Percentiles rank a stretch among this genome's conserved stretches.
phyloP scores from a whole-genome alignment of 2,888 invertebrate species.

The Drosophila emarginata region DNA sequence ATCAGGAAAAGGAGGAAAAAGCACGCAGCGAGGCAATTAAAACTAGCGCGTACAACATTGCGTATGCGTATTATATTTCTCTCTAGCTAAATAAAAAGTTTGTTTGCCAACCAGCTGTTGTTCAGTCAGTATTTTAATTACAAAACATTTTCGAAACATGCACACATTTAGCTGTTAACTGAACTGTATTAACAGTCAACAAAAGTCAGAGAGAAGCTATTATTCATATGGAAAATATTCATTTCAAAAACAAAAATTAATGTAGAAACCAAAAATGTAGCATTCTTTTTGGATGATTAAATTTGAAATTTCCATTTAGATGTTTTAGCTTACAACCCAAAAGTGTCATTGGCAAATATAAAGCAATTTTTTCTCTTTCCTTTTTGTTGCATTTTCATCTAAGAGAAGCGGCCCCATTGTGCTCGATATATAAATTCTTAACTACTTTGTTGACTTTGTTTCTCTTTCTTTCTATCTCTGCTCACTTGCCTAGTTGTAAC shows the following conservation, averaged over 20 bases:
- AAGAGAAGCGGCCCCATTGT: background rate
- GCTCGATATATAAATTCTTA: constrained; percentile 2
- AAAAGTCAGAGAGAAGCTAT: background rate
- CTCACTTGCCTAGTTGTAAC: constrained; percentile 1
- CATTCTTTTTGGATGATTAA: constrained; percentile 1
- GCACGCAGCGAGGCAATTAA: constrained; percentile 64
- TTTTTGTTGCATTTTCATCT: background rate
- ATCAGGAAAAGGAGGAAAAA: constrained; percentile 50
- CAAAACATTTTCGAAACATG: constrained; percentile 32
- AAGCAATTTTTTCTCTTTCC: background rate
- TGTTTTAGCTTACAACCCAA: too few species aligned
- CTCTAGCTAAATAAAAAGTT: constrained; percentile 29
- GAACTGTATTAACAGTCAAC: background rate
- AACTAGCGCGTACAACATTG: constrained; percentile 48
- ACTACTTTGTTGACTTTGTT: constrained; percentile 1
- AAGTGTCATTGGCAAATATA: background rate
- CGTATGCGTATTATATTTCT: constrained; percentile 62
- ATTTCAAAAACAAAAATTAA: background rate
- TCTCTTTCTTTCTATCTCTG: background rate
- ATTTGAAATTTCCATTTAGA: background rate
- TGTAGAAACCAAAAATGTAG: background rate
- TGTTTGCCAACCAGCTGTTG: constrained; percentile 10
- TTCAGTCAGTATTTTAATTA: constrained; percentile 56
- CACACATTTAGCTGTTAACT: background rate
- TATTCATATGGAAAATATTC: background rate